These are phyloP conservation scores for Phainopepla nitens DNA, from an alignment of 2,113 vertebrate genomes.

Conservation along the genomic window DNA sequence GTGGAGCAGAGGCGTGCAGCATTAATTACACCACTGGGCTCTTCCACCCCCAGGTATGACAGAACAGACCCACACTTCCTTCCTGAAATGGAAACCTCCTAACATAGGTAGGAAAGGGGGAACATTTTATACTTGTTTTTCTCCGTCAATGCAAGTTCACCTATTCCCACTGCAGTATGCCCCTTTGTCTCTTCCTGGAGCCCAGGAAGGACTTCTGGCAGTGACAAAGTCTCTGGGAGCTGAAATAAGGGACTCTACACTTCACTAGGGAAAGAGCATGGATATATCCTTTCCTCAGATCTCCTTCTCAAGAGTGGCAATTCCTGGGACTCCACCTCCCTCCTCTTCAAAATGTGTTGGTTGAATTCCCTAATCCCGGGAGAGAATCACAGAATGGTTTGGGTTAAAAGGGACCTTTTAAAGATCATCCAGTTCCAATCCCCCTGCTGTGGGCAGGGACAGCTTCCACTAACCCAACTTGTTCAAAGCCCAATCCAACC, in stretches of 20 bases:
- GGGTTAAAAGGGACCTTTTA: background rate
- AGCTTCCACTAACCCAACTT: background rate
- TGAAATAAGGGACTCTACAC: background rate
- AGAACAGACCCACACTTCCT: slow-evolving; percentile 31
- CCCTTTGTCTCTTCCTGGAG: background rate
- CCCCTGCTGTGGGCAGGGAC: background rate
- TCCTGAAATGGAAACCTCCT: slow-evolving; percentile 53
- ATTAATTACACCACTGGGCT: slow-evolving; percentile 10
- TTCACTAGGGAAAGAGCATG: background rate
- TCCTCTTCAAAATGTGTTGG: background rate
- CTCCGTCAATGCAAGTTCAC: background rate
- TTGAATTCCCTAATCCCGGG: background rate
- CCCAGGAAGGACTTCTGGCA: background rate
- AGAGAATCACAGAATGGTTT: background rate
- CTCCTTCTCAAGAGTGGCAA: background rate
- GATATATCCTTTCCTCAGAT: background rate
- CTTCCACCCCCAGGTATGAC: slow-evolving; percentile 23
- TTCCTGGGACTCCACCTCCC: background rate
- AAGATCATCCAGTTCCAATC: background rate
- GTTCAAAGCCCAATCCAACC: background rate
- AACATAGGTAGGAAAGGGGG: background rate
- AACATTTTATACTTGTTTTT: background rate
- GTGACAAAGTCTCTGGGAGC: background rate
- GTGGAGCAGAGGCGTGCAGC: slow-evolving; percentile 34
- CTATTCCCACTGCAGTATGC: background rate